phyloP scores from a whole-genome alignment of 2,113 vertebrate species.

The Diadophis punctatus region DNA sequence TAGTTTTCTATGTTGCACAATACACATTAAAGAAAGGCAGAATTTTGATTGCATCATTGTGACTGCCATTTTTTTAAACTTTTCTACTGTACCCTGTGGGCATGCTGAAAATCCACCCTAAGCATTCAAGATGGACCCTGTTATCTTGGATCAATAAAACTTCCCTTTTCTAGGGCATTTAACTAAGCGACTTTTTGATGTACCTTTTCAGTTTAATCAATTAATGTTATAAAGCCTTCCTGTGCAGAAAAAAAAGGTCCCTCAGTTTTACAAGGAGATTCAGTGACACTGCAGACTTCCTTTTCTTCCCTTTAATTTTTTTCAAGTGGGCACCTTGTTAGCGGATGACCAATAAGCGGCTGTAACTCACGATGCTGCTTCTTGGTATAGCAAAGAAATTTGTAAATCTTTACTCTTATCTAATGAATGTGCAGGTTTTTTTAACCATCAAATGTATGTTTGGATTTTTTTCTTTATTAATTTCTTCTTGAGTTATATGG shows the following conservation, averaged over 20 bases:
- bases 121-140: not conserved
- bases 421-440: not conserved
- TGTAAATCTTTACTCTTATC: not conserved
- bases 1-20: not conserved
- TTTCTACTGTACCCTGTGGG: not conserved
- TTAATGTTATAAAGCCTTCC: not conserved
- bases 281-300: not conserved
- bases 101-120: not conserved
- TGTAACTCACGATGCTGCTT: not conserved
- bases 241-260: not conserved
- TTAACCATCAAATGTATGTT: not conserved
- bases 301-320: not conserved
- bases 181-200: not conserved
- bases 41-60: not conserved
- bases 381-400: not conserved
- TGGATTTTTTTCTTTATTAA: not conserved
- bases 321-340: not conserved
- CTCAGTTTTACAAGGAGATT: not conserved
- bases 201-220: not conserved
- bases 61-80: not conserved
- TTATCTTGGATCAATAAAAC: not conserved
- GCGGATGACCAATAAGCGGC: not conserved
- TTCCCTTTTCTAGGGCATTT: not conserved
- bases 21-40: not conserved
- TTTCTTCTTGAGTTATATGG: not conserved